Evolutionary conservation across 2,113 vertebrate species (phyloP), one percentile per base, ranked within the genome.

Genomic region (Pachyramphus minor): DNA sequence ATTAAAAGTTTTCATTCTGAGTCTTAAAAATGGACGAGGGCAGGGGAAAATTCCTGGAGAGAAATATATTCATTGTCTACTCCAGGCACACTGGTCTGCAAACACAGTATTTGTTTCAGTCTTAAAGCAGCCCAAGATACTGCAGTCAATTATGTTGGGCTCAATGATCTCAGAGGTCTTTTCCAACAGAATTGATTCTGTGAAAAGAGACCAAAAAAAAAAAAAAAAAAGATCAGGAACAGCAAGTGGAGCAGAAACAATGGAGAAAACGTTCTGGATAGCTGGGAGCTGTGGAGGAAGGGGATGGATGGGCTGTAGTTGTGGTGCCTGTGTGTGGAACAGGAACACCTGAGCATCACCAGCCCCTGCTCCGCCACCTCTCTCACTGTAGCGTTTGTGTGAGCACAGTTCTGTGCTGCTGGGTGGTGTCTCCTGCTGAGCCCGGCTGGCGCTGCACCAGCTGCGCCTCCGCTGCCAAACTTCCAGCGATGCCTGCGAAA

Each of bases 301-400:
- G 62, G 42, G 83, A 7, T 14, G 72, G 21, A 3, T 1, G 14
- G 44, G 27, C 35, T 35, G 42, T 6, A 2, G 30, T 15, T 10
- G 6, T 1, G 30, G 35, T 59, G 66, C 53, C 2, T 31, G 55
- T 6, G 44, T 28, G 24, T 45, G 12, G 80, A 31, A 0, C 11
- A 2, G 72, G 62, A 8, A 0, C 5, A 0, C 4, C 31, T 6
- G n/a, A 8, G 56, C 33, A 21, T 15, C 13, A 21, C 14, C 18
- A 18, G 6, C 19, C 8, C 14, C 12, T 12, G 59, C 18, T 22
- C 2, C 4, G n/a, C 11, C 11, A 14, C 31, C 14, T 13, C 3
- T 13, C 52, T 4, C 6, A 37, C 58, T 18, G 4, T 5, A 27
- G 2, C 7, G 39, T 1, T 20, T 2, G 2, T 28, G 41, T 1